Base-by-base conservation (phyloP, 2,888 invertebrate species). In the Drosophila hamatofila region DNA sequence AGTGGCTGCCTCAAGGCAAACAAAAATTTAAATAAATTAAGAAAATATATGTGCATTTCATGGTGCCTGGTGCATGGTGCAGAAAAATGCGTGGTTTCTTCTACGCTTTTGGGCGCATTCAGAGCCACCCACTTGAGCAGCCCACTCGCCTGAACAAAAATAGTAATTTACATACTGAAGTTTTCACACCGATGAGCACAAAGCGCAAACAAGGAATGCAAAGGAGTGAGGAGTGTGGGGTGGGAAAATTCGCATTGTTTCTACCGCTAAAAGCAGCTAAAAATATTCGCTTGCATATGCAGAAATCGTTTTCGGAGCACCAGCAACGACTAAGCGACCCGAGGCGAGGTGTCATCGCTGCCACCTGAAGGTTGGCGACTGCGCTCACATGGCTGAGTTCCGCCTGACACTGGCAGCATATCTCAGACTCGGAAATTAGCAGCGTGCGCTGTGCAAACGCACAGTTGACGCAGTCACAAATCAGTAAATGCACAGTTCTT, bases 121-220 rank as follows among this genome's bases (percentile, higher is more conserved):
- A 14, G 41, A 41, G 33, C 46, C 41, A 27, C 25, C 48, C 56
- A 12, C 41, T n/a, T 56, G 55, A 48, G 52, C 60, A 52, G 21
- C 39, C 56, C 46, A 54, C 48, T 61, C 52, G 37, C 64, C 71
- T 62, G 65, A 46, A 58, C 65, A 44, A 80, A 82, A 83, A 82
- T 80, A 82, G 75, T 83, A 85, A 85, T 83, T 83, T 83, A 67
- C 85, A 83, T 83, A 83, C 85, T 77, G 69, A 77, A 77, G 80
- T 85, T 82, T 82, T 80, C 82, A 71, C 85, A 69, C 71, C 85
- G 85, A 51, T 80, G 80, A 82, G 51, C 80, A 83, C 54, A 58
- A 70, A 81, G 75, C 78, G 75, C 75, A 82, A 79, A 76, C 76
- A 78, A 33, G 57, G 16, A 25, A 48, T 16, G 60, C 21, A 18